Evolutionary conservation across 2,888 invertebrate genomes (phyloP), one percentile per base, ranked within the genome.

Genomic region (Mallateleia sp.): DNA sequence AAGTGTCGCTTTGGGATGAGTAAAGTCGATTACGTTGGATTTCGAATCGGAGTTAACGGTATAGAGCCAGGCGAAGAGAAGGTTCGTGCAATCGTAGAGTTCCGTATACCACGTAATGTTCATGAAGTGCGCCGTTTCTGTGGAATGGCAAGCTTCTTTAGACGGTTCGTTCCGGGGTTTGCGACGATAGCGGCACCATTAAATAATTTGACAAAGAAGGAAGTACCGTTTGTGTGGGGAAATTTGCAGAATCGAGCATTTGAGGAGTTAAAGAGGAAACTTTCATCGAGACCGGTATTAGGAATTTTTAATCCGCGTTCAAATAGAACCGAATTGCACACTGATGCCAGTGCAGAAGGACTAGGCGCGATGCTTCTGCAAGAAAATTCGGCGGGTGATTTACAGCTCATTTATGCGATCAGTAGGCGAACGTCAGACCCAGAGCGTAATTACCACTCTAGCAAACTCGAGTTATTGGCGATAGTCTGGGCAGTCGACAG

Each of bases 1-100:
- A 93, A 94, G 80, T 92, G 92, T 60, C 54, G 81, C 15, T 92
- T 93, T 79, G 90, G 86, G 1, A 62, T 77, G 15, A 56, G 45
- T 5, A 42, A 89, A 32, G 83, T 94, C 0, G 78, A 90, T 18
- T 92, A 90, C 54, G 80, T 94, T 9, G 93, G 94, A 8, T 91
- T 90, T 72, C 60, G 32, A 15, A 69, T 87, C 9, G 28, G 56
- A 0, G 58, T 32, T 15, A 24, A 22, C 4, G 71, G 74, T 5
- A 74, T 85, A 28, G 45, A 42, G 20, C 82, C 89, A 0, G 85
- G 89, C 11, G 18, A 18, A 18, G 18, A 47, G 14, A 47, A 89
- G 75, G 80, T 60, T 20, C 15, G 28, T 74, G 93, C 80, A 1
- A 85, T 88, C 7, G 15, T 3, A 7, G 42, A 85, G 0, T 88